phyloP scores from a whole-genome alignment of 2,797 vertebrate species.

The Aplochiton taeniatus region DNA sequence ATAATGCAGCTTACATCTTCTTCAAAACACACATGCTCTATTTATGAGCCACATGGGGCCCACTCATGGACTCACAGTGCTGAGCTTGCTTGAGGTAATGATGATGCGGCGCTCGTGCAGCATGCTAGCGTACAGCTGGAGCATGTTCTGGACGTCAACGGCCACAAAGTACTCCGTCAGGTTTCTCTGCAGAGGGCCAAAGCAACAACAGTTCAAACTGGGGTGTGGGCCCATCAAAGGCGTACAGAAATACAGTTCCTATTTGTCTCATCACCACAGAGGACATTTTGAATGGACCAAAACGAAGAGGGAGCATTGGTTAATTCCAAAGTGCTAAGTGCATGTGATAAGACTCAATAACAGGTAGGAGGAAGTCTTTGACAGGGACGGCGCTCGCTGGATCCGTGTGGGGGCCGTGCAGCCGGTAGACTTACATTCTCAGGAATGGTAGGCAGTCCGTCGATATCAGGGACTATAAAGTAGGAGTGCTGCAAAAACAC shows the following conservation, averaged over 20 bases:
- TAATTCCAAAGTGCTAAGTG: constrained; percentile 69
- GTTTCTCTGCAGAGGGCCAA: constrained; percentile 83
- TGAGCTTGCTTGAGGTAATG: constrained; percentile 97
- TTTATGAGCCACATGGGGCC: background rate
- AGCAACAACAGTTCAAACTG: constrained; percentile 9
- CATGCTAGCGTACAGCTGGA: constrained; percentile 96
- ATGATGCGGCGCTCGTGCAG: constrained; percentile 94
- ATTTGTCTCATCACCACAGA: too few species aligned
- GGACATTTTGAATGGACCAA: too few species aligned
- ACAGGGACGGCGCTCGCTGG: constrained; percentile 49
- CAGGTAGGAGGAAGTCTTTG: constrained; percentile 56
- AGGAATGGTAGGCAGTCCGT: constrained; percentile 95
- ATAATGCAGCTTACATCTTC: too few species aligned
- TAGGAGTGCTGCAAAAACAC: constrained; percentile 86
- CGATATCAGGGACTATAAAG: constrained; percentile 95
- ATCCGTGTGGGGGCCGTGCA: constrained; percentile 24
- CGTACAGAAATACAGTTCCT: too few species aligned
- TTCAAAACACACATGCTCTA: too few species aligned
- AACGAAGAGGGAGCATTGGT: background rate
- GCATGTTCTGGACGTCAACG: constrained; percentile 97
- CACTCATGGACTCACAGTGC: constrained; percentile 87
- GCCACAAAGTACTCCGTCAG: constrained; percentile 99
- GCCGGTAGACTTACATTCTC: constrained; percentile 90
- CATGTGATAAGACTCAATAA: constrained; percentile 67
- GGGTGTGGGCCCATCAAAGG: too few species aligned